These are phyloP conservation scores for Chloroceryle aenea DNA, from an alignment of 2,113 vertebrate species.

Conservation along the genomic window DNA sequence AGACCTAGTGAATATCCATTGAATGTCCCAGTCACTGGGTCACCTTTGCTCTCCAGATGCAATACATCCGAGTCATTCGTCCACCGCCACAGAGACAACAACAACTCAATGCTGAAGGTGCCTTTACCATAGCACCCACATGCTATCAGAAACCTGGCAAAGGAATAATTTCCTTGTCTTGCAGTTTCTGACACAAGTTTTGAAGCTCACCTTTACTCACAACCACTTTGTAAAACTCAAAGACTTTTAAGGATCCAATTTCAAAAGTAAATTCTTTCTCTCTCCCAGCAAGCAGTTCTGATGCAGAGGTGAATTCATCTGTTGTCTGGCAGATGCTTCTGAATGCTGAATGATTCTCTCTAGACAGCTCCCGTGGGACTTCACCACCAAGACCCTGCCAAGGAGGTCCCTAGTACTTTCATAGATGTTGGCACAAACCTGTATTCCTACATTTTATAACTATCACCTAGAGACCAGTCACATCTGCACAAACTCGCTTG, in stretches of 20 bases:
- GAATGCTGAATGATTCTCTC: background rate
- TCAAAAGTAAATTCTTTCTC: background rate
- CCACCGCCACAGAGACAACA: background rate
- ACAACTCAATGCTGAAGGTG: background rate
- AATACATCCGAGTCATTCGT: accelerated
- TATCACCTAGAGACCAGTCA: background rate
- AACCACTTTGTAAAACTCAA: background rate
- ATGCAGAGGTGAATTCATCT: background rate
- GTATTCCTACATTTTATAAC: background rate
- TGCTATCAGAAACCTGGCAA: background rate
- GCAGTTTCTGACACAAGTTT: background rate
- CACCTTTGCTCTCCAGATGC: background rate
- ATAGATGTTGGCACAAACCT: accelerated
- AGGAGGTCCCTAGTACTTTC: background rate
- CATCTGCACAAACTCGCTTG: background rate
- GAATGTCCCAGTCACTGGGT: background rate
- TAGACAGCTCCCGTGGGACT: background rate
- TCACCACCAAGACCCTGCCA: background rate
- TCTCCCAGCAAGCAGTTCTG: background rate
- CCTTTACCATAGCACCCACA: background rate
- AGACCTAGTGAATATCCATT: background rate
- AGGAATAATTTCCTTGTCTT: background rate
- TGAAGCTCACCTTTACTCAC: background rate
- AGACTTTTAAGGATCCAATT: background rate
- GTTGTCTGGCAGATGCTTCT: background rate